Conservation (phyloP, 2,113 vertebrate species). For the Phylloscopus whistleri region DNA sequence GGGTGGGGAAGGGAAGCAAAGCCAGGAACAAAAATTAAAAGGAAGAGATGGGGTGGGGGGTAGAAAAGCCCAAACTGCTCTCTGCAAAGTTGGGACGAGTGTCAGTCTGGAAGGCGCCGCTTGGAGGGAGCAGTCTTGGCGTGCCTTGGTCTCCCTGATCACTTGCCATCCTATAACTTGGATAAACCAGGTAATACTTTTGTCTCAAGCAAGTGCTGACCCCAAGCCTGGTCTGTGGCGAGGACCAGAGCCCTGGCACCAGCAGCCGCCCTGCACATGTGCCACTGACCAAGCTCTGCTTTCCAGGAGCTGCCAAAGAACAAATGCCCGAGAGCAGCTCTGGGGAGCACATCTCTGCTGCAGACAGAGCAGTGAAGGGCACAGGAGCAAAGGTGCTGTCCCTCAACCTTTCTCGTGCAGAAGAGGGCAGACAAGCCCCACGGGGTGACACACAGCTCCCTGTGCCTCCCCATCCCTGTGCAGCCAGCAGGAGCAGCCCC, state of each 20-base stretch:
- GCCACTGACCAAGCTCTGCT: not conserved
- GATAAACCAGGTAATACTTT: not conserved
- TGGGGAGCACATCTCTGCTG: not conserved
- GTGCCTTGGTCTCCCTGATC: fast-evolving
- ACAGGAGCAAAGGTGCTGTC: fast-evolving
- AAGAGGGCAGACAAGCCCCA: not conserved
- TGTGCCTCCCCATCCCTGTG: too few relatives aligned
- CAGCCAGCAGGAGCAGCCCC: not conserved
- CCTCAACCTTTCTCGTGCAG: not conserved
- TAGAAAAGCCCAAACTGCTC: not conserved
- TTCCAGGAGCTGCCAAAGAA: not conserved
- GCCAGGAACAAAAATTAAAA: not conserved
- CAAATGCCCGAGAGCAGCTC: not conserved
- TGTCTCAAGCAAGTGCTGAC: not conserved
- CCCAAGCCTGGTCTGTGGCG: not conserved
- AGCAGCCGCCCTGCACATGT: fast-evolving
- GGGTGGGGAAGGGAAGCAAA: not conserved
- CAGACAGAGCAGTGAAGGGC: not conserved
- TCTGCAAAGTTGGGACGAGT: not conserved
- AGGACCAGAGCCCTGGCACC: not conserved
- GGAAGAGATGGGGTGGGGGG: not conserved
- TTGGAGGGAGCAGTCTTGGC: not conserved
- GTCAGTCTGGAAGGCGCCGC: not conserved
- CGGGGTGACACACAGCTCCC: not conserved
- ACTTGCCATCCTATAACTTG: not conserved